phyloP scores from a whole-genome alignment of 2,888 invertebrate species.

The Drosophila paranaensis region DNA sequence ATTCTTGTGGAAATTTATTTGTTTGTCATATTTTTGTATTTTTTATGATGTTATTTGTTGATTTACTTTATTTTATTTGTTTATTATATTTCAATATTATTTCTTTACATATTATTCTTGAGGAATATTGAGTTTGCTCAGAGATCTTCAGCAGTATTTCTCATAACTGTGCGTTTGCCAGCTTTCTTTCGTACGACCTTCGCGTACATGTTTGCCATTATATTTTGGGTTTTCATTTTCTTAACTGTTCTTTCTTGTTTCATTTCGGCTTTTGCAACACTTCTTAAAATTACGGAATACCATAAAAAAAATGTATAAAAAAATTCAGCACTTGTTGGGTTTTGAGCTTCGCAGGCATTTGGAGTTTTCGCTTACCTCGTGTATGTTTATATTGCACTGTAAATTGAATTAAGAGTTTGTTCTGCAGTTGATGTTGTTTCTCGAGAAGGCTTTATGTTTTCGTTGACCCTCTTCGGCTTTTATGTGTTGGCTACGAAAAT shows the following conservation, averaged over 20 bases:
- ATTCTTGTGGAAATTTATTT: not conserved
- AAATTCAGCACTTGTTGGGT: conserved; percentile 29
- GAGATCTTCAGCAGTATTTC: not conserved
- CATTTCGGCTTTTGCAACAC: conserved; percentile 18
- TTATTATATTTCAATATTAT: not conserved
- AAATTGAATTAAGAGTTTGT: conserved; percentile 39
- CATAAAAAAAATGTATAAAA: conserved; percentile 38
- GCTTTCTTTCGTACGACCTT: conserved; percentile 4
- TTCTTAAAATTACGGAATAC: conserved; percentile 22
- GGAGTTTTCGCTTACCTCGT: conserved; percentile 43
- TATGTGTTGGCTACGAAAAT: conserved; percentile 42
- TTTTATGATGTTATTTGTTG: not conserved
- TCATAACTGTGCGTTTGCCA: not conserved
- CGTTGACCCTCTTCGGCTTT: conserved; percentile 16
- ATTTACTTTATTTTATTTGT: not conserved
- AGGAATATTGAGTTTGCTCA: not conserved
- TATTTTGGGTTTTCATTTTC: not conserved
- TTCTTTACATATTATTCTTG: not conserved
- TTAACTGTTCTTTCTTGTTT: not conserved
- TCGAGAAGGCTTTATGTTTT: conserved; percentile 5
- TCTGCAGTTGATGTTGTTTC: conserved; percentile 16
- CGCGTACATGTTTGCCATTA: not conserved
- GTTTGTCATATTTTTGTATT: not conserved
- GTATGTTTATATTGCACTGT: conserved; percentile 44
- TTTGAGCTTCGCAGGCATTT: conserved; percentile 18